Evolutionary conservation across 1,140 invertebrate genomes (phyloP).

Genomic region (Drosophila fuyamai): DNA sequence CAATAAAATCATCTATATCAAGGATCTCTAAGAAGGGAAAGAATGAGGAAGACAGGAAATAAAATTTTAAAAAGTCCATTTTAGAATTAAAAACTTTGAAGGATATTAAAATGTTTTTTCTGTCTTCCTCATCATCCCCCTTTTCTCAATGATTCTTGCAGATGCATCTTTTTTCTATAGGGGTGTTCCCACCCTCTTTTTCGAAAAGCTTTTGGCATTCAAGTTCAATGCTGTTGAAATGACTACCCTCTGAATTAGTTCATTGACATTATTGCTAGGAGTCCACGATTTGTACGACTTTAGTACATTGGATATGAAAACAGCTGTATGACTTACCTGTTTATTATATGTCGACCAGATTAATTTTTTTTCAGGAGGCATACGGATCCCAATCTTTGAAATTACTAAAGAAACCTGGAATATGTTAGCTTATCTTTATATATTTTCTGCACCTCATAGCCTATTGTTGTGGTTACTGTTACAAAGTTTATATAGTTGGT

Average conservation of each 20-base stretch:
- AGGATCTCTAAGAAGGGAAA: no score
- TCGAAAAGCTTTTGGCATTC: constrained; percentile 36
- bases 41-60: no score
- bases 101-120: neutral
- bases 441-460: neutral
- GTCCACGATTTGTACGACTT: constrained; percentile 10
- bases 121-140: neutral
- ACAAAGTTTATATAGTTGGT: no score
- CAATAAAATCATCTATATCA: no score
- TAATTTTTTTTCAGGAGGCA: neutral
- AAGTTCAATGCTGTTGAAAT: constrained; percentile 64
- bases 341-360: neutral
- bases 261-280: constrained; percentile 18
- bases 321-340: constrained; percentile 1
- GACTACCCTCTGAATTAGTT: constrained; percentile 7
- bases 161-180: constrained; percentile 6
- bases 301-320: neutral
- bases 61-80: no score
- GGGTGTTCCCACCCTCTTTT: neutral
- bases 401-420: neutral
- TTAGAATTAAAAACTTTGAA: no score
- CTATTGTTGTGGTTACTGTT: no score
- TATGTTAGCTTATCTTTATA: neutral
- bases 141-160: constrained; percentile 9
- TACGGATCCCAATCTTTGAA: neutral